A percentile compares a stretch with the other conserved stretches of the same genome.
phyloP scores from a whole-genome alignment of 2,888 invertebrate species.

The Phalera bucephala region DNA sequence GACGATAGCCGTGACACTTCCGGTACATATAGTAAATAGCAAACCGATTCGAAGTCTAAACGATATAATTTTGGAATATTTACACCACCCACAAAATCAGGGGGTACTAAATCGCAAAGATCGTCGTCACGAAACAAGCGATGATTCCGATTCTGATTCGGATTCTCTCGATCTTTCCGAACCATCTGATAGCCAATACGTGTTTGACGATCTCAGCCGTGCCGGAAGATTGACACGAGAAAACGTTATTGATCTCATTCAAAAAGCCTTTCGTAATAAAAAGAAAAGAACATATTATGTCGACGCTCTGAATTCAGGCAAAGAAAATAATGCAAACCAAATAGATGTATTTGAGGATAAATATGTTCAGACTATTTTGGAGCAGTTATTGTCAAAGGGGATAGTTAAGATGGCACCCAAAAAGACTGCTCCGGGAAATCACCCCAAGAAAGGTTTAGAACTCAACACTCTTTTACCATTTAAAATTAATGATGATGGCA shows the following conservation, averaged over 20 bases:
- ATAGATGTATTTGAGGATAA: background rate
- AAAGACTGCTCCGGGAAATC: background rate
- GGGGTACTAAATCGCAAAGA: background rate
- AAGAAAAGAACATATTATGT: slow-evolving; percentile 1
- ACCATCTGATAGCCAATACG: background rate
- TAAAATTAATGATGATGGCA: slow-evolving; percentile 8
- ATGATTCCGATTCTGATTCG: slow-evolving; percentile 10
- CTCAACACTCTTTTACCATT: slow-evolving; percentile 6
- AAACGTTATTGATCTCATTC: slow-evolving; percentile 29
- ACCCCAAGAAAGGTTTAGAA: slow-evolving; percentile 5
- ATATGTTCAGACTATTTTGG: slow-evolving; percentile 7
- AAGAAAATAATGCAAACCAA: background rate
- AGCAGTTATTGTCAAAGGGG: slow-evolving; percentile 9
- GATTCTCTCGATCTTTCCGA: slow-evolving; percentile 8
- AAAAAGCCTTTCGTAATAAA: slow-evolving; percentile 17
- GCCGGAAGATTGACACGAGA: slow-evolving; percentile 20
- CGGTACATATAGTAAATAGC: slow-evolving; percentile 7
- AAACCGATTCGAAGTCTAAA: slow-evolving; percentile 6
- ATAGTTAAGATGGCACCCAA: slow-evolving; percentile 2
- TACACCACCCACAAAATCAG: slow-evolving; percentile 8
- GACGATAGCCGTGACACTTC: slow-evolving; percentile 8
- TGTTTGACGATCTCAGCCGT: slow-evolving; percentile 18
- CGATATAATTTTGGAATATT: slow-evolving; percentile 9
- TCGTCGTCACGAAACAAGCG: background rate
- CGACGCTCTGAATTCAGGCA: background rate